These are phyloP conservation scores for Melanotaenia duboulayi DNA, from an alignment of 2,113 vertebrate species.

Conservation along the genomic window DNA sequence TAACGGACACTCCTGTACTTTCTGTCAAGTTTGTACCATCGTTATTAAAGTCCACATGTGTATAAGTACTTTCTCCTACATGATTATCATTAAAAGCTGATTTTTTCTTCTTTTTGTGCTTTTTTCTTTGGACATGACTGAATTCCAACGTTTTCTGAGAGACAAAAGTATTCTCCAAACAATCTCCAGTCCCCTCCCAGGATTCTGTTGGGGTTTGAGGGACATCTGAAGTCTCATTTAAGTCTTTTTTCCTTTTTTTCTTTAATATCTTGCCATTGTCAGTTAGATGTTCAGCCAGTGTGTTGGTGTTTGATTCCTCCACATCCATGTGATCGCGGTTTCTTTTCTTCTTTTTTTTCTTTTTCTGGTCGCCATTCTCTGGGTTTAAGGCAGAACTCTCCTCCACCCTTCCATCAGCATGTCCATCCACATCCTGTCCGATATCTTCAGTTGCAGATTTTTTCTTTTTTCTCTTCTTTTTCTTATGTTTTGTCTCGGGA, in stretches of 20 bases:
- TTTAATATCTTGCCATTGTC: not conserved
- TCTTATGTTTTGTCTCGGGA: conserved; percentile 5
- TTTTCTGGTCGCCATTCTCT: not conserved
- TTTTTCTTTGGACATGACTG: conserved; percentile 13
- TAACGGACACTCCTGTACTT: not conserved
- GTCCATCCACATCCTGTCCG: not conserved
- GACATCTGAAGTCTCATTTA: not conserved
- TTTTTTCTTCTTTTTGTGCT: conserved; percentile 35
- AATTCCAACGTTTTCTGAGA: not conserved
- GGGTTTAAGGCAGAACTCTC: not conserved
- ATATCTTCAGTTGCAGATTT: not conserved
- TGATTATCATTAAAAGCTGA: not conserved
- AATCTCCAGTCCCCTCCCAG: not conserved
- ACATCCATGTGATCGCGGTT: not conserved
- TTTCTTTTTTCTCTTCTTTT: conserved; percentile 27
- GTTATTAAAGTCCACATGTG: not conserved
- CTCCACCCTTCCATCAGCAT: not conserved
- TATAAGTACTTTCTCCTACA: not conserved
- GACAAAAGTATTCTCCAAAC: conserved; percentile 8
- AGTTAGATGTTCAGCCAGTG: not conserved
- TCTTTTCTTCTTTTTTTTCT: conserved; percentile 23
- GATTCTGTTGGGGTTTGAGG: not conserved
- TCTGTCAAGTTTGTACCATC: not conserved
- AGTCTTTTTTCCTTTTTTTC: conserved; percentile 20
- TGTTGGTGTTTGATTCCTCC: not conserved